Evolutionary conservation across 2,113 vertebrate genomes (phyloP).

Genomic region (Sminthopsis crassicaudata): DNA sequence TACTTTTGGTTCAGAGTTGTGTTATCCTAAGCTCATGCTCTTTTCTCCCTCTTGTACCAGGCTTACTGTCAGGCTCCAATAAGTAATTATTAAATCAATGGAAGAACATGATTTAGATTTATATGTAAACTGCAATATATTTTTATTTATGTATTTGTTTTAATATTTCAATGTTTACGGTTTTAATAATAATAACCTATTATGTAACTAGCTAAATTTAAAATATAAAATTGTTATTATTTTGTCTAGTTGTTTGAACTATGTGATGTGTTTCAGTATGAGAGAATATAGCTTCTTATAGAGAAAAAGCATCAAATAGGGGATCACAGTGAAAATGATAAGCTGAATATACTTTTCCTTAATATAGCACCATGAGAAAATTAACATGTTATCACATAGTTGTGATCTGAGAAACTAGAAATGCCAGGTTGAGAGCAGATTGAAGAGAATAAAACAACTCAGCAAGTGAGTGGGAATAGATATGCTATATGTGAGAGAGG

Average conservation of each 20-base stretch:
- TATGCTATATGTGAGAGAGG: not conserved
- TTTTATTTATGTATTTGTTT: not conserved
- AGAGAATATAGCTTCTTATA: not conserved
- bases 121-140: not conserved
- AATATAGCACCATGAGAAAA: not conserved
- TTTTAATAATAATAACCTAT: not conserved
- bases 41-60: not conserved
- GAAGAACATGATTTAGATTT: not conserved
- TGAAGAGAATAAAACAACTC: not conserved
- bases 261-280: not conserved
- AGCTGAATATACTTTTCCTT: not conserved
- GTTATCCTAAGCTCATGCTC: not conserved
- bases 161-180: not conserved
- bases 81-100: not conserved
- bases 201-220: not conserved
- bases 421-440: not conserved
- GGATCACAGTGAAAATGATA: not conserved
- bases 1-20: not conserved
- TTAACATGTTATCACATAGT: not conserved
- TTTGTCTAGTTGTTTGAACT: too few species aligned
- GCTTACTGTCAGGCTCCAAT: not conserved
- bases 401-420: not conserved
- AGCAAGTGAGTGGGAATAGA: not conserved
- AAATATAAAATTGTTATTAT: not conserved
- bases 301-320: not conserved